These are phyloP conservation scores for Shargacucullia verbasci DNA, from an alignment of 2,888 invertebrate species.

Conservation along the genomic window DNA sequence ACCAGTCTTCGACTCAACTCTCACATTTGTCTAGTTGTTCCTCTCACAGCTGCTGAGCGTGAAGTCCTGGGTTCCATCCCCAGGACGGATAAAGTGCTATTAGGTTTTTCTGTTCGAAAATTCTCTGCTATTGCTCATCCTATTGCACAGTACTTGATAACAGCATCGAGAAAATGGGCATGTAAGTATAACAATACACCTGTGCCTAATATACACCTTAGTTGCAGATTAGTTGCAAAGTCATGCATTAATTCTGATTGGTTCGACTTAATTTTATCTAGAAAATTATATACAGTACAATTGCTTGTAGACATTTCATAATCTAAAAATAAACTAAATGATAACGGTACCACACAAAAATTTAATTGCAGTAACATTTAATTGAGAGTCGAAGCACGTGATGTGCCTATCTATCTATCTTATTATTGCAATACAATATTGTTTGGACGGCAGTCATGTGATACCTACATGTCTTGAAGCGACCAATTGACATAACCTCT, in stretches of 20 bases:
- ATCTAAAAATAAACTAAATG: slow-evolving; percentile 47
- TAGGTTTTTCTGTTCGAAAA: too few relatives aligned
- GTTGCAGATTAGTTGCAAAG: too few relatives aligned
- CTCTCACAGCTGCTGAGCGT: too few relatives aligned
- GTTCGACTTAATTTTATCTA: slow-evolving; percentile 1
- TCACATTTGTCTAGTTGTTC: too few relatives aligned
- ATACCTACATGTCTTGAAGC: slow-evolving; percentile 43
- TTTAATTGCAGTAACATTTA: slow-evolving; percentile 51
- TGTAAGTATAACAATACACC: too few relatives aligned
- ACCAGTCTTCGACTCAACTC: too few relatives aligned
- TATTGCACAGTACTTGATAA: too few relatives aligned
- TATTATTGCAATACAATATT: slow-evolving; percentile 55
- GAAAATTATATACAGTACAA: slow-evolving; percentile 3
- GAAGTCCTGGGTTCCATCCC: too few relatives aligned
- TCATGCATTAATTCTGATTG: slow-evolving; percentile 1
- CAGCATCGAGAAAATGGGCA: too few relatives aligned
- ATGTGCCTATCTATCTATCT: slow-evolving; percentile 45
- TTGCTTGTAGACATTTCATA: slow-evolving; percentile 12
- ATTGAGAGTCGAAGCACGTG: slow-evolving; percentile 60
- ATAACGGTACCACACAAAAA: slow-evolving; percentile 44
- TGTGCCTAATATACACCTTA: too few relatives aligned
- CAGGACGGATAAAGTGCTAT: too few relatives aligned
- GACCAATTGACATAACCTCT: slow-evolving; percentile 57
- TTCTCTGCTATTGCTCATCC: too few relatives aligned
- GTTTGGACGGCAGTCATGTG: slow-evolving; percentile 55